Conservation (phyloP, 1,140 invertebrate species). For the Thaumetopoea pityocampa region DNA sequence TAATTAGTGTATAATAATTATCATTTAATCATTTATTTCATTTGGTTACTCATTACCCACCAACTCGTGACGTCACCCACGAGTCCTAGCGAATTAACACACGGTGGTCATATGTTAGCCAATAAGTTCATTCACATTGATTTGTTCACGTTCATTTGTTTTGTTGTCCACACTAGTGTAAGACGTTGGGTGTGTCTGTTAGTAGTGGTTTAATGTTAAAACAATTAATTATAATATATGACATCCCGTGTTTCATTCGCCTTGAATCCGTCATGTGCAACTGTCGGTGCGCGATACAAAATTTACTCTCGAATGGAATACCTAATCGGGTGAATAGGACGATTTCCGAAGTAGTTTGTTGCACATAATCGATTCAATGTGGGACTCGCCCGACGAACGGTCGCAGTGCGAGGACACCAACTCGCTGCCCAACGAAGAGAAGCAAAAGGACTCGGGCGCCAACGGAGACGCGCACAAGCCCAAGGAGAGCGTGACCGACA, state of each 20-base stretch:
- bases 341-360: constrained; percentile 77
- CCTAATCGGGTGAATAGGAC: constrained; percentile 62
- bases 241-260: constrained; percentile 76
- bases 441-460: constrained; percentile 63
- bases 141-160: constrained; percentile 64
- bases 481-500: constrained; percentile 53
- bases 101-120: constrained; percentile 75
- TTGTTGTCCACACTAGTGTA: constrained; percentile 59
- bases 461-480: constrained; percentile 67
- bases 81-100: constrained; percentile 73
- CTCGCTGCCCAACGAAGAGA: constrained; percentile 61
- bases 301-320: constrained; percentile 43
- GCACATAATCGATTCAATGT: constrained; percentile 78
- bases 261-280: constrained; percentile 76
- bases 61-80: constrained; percentile 20
- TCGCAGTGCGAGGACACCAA: constrained; percentile 72
- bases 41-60: constrained; percentile 1
- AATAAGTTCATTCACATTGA: constrained; percentile 61
- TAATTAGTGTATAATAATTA: too few relatives aligned
- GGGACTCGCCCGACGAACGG: constrained; percentile 76
- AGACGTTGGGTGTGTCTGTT: constrained; percentile 70
- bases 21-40: not conserved
- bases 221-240: constrained; percentile 74
- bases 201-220: constrained; percentile 65
- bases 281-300: constrained; percentile 53